Evolutionary conservation across 2,113 vertebrate species (phyloP), one percentile per base, ranked within the genome.

Genomic region (Piaya cayana): DNA sequence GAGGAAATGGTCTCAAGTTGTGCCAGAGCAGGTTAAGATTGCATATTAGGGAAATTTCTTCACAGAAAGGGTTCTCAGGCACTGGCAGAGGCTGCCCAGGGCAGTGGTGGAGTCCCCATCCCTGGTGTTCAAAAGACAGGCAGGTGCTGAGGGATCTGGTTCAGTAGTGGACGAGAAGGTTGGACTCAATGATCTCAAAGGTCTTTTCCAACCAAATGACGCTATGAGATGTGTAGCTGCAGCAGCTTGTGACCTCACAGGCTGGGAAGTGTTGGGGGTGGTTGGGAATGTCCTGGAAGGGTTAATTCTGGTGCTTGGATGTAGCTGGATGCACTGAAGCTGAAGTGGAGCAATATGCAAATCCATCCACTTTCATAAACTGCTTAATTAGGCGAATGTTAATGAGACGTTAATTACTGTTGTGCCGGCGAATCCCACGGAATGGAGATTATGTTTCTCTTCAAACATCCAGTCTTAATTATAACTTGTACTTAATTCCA

Each of bases 351-450:
- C 92, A 68, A 88, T 95, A 97, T 97, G 97, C 96, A 97, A 97
- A 97, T 97, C 97, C 87, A 97, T 90, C 97, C 97, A 96, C 96
- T 98, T 98, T 98, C 97, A 97, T 98, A 98, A 98, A 98, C 97
- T 97, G 98, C 98, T 98, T 98, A 98, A 98, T 98, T 98, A 98
- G 97, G 97, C 95, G 82, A 98, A 98, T 98, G 98, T 98, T 98
- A 98, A 98, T 98, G 98, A 98, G 98, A 98, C 96, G 96, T 98
- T 98, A 98, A 98, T 98, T 98, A 98, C 97, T 98, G 97, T 98
- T 98, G 98, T 98, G 97, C 98, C 96, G 91, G 94, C 52, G 67
- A 97, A 98, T 98, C 97, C 97, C 97, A 97, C 96, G 68, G 97
- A 98, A 98, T 27, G 39, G 97, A 98, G 97, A 98, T 98, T 98